phyloP scores from a whole-genome alignment of 2,888 invertebrate species.

The Podabrus alpinus region DNA sequence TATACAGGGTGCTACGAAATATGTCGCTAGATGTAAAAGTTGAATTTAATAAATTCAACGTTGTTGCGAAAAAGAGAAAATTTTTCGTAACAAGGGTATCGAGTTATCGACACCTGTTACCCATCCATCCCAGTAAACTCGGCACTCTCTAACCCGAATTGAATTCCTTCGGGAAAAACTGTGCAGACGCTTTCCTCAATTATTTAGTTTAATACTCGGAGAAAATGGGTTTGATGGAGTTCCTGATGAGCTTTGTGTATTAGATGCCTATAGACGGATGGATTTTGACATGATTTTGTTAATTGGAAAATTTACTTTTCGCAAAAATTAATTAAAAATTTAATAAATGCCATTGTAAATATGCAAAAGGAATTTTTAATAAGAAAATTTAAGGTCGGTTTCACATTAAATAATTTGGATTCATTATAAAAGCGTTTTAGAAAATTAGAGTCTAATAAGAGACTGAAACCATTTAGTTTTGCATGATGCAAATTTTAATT shows the following conservation, averaged over 20 bases:
- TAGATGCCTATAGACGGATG: background rate
- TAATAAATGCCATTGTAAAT: background rate
- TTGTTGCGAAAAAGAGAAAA: too few species aligned
- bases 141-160: conserved; percentile 21
- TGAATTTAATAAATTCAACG: too few species aligned
- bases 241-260: conserved; percentile 28
- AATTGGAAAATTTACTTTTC: background rate
- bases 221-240: conserved; percentile 28
- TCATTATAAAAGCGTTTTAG: background rate
- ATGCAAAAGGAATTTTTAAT: background rate
- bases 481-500: background rate
- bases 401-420: background rate
- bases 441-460: background rate
- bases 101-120: conserved; percentile 31
- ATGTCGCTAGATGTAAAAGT: too few species aligned
- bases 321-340: background rate
- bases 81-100: too few species aligned
- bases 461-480: background rate
- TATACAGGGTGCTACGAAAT: too few species aligned
- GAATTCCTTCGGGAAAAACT: conserved; percentile 29
- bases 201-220: conserved; percentile 27
- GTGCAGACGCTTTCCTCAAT: conserved; percentile 27
- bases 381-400: background rate
- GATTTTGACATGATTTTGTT: background rate
- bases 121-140: conserved; percentile 19